Conservation (phyloP, 2,113 vertebrate genomes). For the Procavia capensis region DNA sequence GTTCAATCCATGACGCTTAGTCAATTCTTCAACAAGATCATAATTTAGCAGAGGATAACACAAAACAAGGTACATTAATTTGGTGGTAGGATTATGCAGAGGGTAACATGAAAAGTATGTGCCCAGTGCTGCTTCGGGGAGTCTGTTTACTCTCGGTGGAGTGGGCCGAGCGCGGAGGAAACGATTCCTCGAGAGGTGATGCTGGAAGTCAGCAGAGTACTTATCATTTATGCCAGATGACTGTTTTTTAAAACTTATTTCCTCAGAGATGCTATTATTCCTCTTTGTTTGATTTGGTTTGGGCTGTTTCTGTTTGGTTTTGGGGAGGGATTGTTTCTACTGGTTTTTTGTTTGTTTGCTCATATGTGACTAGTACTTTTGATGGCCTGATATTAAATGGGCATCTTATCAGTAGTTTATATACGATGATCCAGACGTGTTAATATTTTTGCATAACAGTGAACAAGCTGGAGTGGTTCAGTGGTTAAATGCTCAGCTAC, state of each 20-base stretch:
- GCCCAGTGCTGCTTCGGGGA: accelerated
- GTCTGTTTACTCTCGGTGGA: background rate
- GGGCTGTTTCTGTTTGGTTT: background rate
- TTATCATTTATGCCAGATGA: background rate
- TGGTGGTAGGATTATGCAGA: background rate
- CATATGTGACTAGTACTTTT: background rate
- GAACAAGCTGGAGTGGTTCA: too few species aligned
- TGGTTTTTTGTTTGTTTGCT: background rate
- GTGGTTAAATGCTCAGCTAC: too few species aligned
- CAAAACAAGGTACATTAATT: background rate
- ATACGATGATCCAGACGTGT: background rate
- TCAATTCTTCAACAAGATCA: background rate
- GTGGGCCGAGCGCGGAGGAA: background rate
- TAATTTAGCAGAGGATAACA: background rate
- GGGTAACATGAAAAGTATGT: background rate
- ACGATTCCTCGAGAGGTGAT: background rate
- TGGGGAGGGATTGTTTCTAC: background rate
- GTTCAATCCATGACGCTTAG: too few species aligned
- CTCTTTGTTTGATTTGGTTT: background rate
- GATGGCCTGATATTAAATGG: background rate
- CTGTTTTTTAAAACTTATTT: background rate
- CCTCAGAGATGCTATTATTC: background rate
- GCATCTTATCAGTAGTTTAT: background rate
- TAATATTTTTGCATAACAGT: too few species aligned
- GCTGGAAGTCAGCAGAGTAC: background rate